These are phyloP conservation scores for Lagocephalus sceleratus DNA, from an alignment of 2,797 vertebrate genomes.

Conservation along the genomic window DNA sequence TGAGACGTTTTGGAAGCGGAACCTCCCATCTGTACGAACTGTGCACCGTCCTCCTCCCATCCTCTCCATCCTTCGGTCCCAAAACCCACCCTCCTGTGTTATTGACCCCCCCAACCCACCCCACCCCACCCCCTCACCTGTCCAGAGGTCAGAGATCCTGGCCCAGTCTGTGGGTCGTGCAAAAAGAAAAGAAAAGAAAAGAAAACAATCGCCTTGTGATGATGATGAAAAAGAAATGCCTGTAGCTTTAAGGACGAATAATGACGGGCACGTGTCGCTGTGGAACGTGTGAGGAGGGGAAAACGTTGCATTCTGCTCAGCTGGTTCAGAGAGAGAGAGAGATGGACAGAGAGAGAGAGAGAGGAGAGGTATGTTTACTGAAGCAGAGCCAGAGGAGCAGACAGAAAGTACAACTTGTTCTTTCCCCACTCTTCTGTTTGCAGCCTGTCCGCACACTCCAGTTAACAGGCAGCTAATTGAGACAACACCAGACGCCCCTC, in stretches of 20 bases:
- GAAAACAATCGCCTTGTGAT: not conserved
- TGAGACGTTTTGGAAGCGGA: slow-evolving; percentile 31
- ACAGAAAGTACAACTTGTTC: slow-evolving; percentile 67
- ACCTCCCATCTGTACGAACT: slow-evolving; percentile 44
- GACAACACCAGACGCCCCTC: slow-evolving; percentile 41
- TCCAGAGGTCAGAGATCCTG: slow-evolving; percentile 41
- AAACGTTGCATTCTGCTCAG: slow-evolving; percentile 36
- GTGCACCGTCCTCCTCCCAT: slow-evolving; percentile 39
- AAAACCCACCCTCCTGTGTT: slow-evolving; percentile 1
- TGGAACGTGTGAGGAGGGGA: slow-evolving; percentile 39
- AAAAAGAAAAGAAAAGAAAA: too few species aligned
- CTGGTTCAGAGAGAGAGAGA: slow-evolving; percentile 21
- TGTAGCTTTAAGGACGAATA: slow-evolving; percentile 81
- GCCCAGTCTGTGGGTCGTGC: slow-evolving; percentile 49
- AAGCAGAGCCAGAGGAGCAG: slow-evolving; percentile 49
- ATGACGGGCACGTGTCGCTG: slow-evolving; percentile 45
- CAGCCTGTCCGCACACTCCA: slow-evolving; percentile 52
- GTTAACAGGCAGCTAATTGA: slow-evolving; percentile 67
- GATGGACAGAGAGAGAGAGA: slow-evolving; percentile 18
- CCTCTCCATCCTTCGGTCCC: slow-evolving; percentile 15
- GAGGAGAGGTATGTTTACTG: slow-evolving; percentile 45
- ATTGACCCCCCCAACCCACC: slow-evolving; percentile 6
- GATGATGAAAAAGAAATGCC: slow-evolving; percentile 11
- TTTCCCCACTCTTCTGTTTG: slow-evolving; percentile 56
- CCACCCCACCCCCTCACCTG: slow-evolving; percentile 4